Evolutionary conservation across 2,113 vertebrate species (phyloP), one percentile per base, ranked within the genome.

Genomic region (Neomonachus schauinslandi): DNA sequence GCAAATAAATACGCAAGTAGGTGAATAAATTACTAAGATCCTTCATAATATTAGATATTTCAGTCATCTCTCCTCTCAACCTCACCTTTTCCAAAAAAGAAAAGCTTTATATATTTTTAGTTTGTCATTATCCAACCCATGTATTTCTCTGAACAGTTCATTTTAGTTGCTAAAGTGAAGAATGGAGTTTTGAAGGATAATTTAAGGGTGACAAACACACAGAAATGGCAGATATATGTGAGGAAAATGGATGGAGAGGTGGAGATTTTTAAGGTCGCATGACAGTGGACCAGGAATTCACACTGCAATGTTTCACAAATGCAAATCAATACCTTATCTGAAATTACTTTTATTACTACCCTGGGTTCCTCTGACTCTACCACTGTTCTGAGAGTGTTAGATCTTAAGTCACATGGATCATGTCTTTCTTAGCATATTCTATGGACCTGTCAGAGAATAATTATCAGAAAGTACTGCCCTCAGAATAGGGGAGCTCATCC

Each of bases 1-100:
- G 51, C 26, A 94, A 94, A 79, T 51, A 77, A 74, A 71, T n/a
- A 85, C 79, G 49, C 8, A 91, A 91, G 69, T 18, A 65, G 21
- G 26, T 79, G 26, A 93, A 61, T 31, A 31, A 91, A 59, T 65
- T 71, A 59, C 21, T 36, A 92, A 65, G 39, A 79, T 74, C 18
- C 26, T 83, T 77, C 21, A 59, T 65, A 91, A 95, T 85, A 65
- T 84, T 67, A 91, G 82, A 36, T 94, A 88, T 31, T 92, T 92
- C 31, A 51, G 12, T 55, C 24, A 90, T 1, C 4, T 80, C 26
- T 69, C 22, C 21, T 88, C 49, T 94, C 42, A 55, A 16, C 16
- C 49, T 72, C 61, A 18, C 13, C 10, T 19, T 91, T 92, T 55
- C n/a, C n/a, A 67, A 82, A 77, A 86, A 36, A 65, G 9, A 91